Base-by-base conservation (phyloP, 2,888 invertebrate genomes). In the Stictocephala bisonia region DNA sequence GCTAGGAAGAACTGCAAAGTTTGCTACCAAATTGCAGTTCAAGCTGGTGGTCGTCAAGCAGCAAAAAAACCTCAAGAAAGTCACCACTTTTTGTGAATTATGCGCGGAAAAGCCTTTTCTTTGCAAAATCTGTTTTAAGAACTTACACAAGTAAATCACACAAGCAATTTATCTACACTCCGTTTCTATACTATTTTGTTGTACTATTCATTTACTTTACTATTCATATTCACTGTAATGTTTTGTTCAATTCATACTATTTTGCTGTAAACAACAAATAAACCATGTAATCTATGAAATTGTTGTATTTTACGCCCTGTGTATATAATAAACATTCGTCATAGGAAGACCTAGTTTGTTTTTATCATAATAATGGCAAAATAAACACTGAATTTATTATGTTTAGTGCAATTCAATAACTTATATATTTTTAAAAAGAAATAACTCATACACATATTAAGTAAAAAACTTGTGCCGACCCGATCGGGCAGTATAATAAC, bases 1-100 rank as follows among this genome's bases (percentile, higher is more conserved):
- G 31, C 15, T 27, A 7, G 58, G 29, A 29, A 29, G 11, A 26
- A 58, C 31, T 58, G 58, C 58, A 58, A 58, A 29, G 29, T 31
- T 58, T 22, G 51, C 51, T 26, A 24, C n/a, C 26, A 24, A 56
- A 56, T 15, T 13, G 24, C 56, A 13, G 2, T 11, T 2, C 24
- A 56, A 24, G 56, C 20, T 24, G 56, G 56, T 24, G 56, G 27
- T 6, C 27, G 56, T 3, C 1, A 56, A 11, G 56, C 56, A 24
- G 26, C 24, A 26, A 26, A 11, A n/a, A 56, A 56, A 15, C 20
- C 50, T 6, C n/a, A 48, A 48, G 18, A 48, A 48, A 2, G 56
- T 56, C 6, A 56, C 20, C 26, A 26, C 15, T 6, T 56, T 56
- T 24, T 56, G 26, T 26, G 56, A 56, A 56, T 24, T 26, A 11